Evolutionary conservation across 2,888 invertebrate genomes (phyloP).

Genomic region (Stenoptilia bipunctidactyla): DNA sequence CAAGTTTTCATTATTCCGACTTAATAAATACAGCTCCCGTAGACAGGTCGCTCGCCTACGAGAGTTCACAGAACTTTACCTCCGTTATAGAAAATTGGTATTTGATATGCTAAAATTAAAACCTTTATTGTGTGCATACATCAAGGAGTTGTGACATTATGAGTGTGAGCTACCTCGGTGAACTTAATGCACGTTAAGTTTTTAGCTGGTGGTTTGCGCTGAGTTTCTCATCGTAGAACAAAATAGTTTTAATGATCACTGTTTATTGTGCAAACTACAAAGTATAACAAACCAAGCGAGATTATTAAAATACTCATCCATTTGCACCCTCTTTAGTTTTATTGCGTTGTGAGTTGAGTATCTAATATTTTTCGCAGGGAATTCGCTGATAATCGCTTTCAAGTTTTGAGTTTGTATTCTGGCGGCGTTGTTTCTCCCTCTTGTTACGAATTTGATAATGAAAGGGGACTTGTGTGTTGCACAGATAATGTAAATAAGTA

Average conservation of each 20-base stretch:
- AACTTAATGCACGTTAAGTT: no score
- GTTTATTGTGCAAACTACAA: no score
- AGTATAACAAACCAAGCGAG: no score
- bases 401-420: constrained; percentile 57
- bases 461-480: constrained; percentile 67
- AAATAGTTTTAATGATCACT: no score
- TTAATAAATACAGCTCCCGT: constrained; percentile 16
- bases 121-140: not conserved
- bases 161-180: no score
- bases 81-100: constrained; percentile 31
- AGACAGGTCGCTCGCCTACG: constrained; percentile 20
- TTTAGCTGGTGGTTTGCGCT: no score
- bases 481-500: constrained; percentile 71
- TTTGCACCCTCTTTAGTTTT: constrained; percentile 22
- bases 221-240: no score
- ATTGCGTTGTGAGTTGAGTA: constrained; percentile 42
- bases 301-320: no score
- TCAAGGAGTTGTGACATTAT: no score
- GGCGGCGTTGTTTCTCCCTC: constrained; percentile 37
- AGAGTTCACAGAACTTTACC: constrained; percentile 15
- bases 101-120: constrained; percentile 26
- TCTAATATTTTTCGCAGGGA: constrained; percentile 44
- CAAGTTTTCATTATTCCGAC: constrained; percentile 23
- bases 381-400: constrained; percentile 56
- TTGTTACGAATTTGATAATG: constrained; percentile 66